phyloP scores from a whole-genome alignment of 2,113 vertebrate species.

The Aptenodytes patagonicus region DNA sequence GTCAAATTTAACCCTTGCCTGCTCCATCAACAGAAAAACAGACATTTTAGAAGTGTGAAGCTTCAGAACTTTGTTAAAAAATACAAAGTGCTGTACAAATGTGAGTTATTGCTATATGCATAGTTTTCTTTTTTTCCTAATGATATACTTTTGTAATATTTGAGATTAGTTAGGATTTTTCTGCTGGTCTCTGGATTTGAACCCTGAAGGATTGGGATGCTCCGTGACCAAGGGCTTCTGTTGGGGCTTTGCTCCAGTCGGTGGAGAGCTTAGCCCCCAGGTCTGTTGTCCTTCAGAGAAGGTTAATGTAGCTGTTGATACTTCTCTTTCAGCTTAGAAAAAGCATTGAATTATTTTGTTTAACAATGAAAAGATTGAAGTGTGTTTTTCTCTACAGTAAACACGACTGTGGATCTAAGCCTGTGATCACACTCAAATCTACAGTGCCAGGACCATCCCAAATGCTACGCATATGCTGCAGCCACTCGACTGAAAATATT shows the following conservation, averaged over 20 bases:
- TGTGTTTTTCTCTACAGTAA: not conserved
- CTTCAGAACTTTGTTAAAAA: not conserved
- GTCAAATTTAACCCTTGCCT: not conserved
- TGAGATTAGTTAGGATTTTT: not conserved
- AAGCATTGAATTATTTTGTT: not conserved
- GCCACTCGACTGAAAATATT: slow-evolving; percentile 16
- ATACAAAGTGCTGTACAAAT: not conserved
- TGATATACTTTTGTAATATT: not conserved
- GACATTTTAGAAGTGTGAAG: not conserved
- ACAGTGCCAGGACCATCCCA: not conserved
- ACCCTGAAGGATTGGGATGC: not conserved
- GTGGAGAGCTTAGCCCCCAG: not conserved
- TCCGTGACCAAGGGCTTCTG: not conserved
- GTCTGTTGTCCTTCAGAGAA: not conserved
- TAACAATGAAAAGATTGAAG: not conserved
- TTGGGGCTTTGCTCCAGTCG: not conserved
- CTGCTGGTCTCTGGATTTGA: not conserved
- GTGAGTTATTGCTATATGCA: not conserved
- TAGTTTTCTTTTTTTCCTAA: not conserved
- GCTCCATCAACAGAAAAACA: not conserved
- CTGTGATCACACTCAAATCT: not conserved
- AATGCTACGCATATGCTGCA: slow-evolving; percentile 3
- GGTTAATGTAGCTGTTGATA: not conserved
- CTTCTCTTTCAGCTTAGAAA: not conserved
- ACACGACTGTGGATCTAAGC: not conserved